These are phyloP conservation scores for Saxicola maurus DNA, from an alignment of 2,797 vertebrate genomes.

Conservation along the genomic window DNA sequence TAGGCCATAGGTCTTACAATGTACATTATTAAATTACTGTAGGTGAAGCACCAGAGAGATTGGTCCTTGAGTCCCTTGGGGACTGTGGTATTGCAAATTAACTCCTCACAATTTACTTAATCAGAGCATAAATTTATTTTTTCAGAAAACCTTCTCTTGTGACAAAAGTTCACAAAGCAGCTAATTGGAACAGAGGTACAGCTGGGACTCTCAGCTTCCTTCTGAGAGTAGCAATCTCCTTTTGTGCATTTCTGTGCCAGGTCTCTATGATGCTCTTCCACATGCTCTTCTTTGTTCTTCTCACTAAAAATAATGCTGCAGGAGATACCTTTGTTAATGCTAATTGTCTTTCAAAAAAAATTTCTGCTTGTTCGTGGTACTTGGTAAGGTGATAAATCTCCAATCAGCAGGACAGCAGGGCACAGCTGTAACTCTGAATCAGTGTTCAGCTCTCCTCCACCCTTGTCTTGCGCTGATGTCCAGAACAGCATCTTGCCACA, in stretches of 20 bases:
- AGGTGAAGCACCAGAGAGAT: background rate
- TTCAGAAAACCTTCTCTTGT: background rate
- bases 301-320: background rate
- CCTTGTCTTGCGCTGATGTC: background rate
- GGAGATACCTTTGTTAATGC: background rate
- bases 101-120: slow-evolving; percentile 3
- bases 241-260: background rate
- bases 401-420: background rate
- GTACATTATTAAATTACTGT: background rate
- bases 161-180: background rate
- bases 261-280: background rate
- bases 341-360: background rate
- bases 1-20: background rate
- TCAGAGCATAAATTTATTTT: background rate
- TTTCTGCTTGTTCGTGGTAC: background rate
- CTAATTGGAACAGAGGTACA: background rate
- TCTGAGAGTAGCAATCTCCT: background rate
- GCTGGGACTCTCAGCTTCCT: background rate
- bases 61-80: background rate
- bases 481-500: background rate
- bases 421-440: background rate
- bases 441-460: background rate
- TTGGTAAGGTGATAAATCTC: accelerated
- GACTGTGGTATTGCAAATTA: background rate
- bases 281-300: background rate